Evolutionary conservation across 2,888 invertebrate species (phyloP).

Genomic region (Polylopha cassiicola): DNA sequence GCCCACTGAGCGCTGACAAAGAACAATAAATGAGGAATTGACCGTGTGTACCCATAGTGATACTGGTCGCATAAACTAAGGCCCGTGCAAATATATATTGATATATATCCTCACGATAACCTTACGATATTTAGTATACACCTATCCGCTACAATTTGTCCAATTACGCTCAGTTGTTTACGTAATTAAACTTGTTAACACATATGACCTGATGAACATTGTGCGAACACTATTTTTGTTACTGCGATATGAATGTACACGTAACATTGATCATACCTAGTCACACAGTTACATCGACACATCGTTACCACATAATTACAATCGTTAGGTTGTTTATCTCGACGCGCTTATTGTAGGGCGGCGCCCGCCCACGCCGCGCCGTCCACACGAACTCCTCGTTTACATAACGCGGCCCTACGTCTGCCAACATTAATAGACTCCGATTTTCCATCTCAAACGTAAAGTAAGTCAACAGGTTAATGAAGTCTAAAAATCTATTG

Average conservation of each 20-base stretch:
- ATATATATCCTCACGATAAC: too few relatives aligned
- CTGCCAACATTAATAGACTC: slow-evolving; percentile 17
- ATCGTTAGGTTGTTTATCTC: slow-evolving; percentile 33
- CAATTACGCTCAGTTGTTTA: slow-evolving; percentile 9
- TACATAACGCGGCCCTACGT: slow-evolving; percentile 40
- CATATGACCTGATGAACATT: slow-evolving; percentile 4
- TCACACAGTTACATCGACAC: too few relatives aligned
- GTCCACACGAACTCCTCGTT: slow-evolving; percentile 28
- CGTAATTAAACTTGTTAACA: slow-evolving; percentile 16
- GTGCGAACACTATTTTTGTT: slow-evolving; percentile 10
- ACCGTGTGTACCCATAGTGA: slow-evolving; percentile 4
- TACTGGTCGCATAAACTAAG: not conserved
- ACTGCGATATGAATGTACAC: not conserved
- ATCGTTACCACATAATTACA: slow-evolving; percentile 27
- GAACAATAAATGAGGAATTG: slow-evolving; percentile 35
- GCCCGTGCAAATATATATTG: too few relatives aligned
- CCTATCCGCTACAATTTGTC: not conserved
- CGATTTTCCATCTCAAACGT: slow-evolving; percentile 16
- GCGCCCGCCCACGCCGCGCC: slow-evolving; percentile 50
- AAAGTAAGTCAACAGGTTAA: slow-evolving; percentile 54
- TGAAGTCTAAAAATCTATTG: slow-evolving; percentile 62
- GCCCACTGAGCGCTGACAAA: slow-evolving; percentile 40
- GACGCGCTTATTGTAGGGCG: slow-evolving; percentile 40
- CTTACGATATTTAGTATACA: too few relatives aligned
- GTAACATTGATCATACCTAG: too few relatives aligned